Conservation (phyloP, 2,797 vertebrate genomes). For the Choloepus didactylus region DNA sequence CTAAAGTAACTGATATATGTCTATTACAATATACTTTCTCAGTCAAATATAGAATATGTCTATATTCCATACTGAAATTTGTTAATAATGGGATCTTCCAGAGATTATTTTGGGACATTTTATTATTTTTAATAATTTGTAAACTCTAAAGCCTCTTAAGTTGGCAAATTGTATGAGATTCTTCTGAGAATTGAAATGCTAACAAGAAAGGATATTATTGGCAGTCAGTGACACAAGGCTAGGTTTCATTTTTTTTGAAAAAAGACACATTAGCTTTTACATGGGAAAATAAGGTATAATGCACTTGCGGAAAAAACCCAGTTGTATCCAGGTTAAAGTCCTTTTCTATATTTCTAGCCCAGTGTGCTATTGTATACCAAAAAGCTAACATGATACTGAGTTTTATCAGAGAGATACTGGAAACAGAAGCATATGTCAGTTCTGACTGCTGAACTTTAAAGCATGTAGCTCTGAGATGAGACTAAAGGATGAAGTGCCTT, state of each 20-base stretch:
- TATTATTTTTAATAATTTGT: constrained; percentile 47
- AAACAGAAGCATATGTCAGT: neutral
- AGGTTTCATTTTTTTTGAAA: neutral
- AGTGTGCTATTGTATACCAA: neutral
- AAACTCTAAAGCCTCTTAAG: constrained; percentile 13
- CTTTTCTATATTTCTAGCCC: neutral
- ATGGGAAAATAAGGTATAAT: constrained; percentile 6
- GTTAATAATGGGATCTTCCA: neutral
- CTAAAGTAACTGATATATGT: constrained; percentile 5
- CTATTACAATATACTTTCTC: neutral
- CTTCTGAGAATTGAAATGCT: constrained; percentile 28
- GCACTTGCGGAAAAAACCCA: neutral
- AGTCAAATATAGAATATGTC: neutral
- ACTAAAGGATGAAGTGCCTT: neutral
- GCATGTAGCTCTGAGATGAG: neutral
- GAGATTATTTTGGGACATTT: constrained; percentile 37
- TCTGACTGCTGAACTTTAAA: neutral
- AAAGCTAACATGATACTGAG: neutral
- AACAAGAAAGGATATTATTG: constrained; percentile 22
- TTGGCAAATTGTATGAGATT: constrained; percentile 8
- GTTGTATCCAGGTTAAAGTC: neutral
- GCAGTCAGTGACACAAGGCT: neutral
- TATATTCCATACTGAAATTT: constrained; percentile 1
- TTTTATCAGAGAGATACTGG: neutral
- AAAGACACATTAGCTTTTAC: neutral